phyloP scores from a whole-genome alignment of 2,888 invertebrate genomes.

The Drosophila infuscata region DNA sequence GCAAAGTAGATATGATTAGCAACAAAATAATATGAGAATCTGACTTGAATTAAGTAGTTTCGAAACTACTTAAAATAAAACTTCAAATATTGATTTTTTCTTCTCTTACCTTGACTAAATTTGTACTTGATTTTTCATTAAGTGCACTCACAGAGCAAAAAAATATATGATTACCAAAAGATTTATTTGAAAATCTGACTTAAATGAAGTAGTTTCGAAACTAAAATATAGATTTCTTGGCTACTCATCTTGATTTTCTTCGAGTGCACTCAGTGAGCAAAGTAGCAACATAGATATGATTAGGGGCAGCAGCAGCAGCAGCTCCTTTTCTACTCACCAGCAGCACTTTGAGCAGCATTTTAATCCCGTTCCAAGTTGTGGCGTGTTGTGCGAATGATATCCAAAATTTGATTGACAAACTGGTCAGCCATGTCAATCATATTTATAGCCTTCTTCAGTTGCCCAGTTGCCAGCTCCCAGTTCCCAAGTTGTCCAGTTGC shows the following conservation, averaged over 20 bases:
- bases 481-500: constrained; percentile 7
- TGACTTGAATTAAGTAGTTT: neutral
- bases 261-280: neutral
- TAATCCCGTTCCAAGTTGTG: constrained; percentile 15
- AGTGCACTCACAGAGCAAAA: neutral
- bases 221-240: neutral
- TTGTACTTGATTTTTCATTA: neutral
- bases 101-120: neutral
- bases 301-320: neutral
- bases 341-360: constrained; percentile 65
- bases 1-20: neutral
- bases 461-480: constrained; percentile 8
- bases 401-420: constrained; percentile 71
- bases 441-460: constrained; percentile 70
- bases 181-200: neutral
- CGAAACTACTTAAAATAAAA: neutral
- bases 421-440: constrained; percentile 69
- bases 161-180: neutral
- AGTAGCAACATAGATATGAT: neutral
- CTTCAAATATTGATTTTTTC: neutral
- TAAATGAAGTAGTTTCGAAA: neutral
- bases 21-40: neutral
- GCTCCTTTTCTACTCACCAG: constrained; percentile 57
- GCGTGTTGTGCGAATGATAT: constrained; percentile 39
- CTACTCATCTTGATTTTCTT: neutral